Conservation (phyloP, 2,797 vertebrate genomes). For the Salmo trutta region DNA sequence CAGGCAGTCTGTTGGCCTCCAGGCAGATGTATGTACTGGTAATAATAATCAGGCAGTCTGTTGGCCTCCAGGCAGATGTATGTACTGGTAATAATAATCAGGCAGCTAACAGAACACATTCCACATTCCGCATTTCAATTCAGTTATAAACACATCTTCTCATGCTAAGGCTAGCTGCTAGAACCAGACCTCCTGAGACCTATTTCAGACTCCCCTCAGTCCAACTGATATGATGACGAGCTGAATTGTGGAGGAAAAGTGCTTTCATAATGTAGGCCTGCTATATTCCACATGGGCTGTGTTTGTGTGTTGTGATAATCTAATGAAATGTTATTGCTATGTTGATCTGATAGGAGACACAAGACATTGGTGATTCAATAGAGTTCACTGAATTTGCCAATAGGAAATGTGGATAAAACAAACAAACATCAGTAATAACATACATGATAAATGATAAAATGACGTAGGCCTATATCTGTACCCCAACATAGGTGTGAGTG, state of each 20-base stretch:
- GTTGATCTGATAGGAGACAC: background rate
- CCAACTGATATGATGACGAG: constrained; percentile 12
- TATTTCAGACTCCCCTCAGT: constrained; percentile 40
- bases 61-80: constrained; percentile 70
- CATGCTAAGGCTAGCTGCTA: constrained; percentile 45
- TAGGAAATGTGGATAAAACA: background rate
- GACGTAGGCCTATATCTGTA: background rate
- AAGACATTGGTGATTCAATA: background rate
- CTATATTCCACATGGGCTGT: no score
- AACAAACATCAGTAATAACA: background rate
- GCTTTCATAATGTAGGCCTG: background rate
- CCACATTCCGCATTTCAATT: constrained; percentile 69
- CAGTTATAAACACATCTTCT: constrained; percentile 69
- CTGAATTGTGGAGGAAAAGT: constrained; percentile 16
- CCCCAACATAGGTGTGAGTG: no score
- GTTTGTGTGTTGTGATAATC: no score
- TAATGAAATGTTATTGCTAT: background rate
- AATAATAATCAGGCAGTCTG: background rate
- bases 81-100: constrained; percentile 72
- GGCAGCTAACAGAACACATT: constrained; percentile 59
- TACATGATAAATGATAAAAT: background rate
- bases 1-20: no score
- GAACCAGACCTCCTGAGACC: constrained; percentile 20
- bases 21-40: no score
- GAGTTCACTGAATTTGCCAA: constrained; percentile 13